A percentile compares a stretch with the other conserved stretches of the same genome.
These are phyloP conservation scores for Drosophila ironensis DNA, from an alignment of 1,140 invertebrate species.

Conservation along the genomic window DNA sequence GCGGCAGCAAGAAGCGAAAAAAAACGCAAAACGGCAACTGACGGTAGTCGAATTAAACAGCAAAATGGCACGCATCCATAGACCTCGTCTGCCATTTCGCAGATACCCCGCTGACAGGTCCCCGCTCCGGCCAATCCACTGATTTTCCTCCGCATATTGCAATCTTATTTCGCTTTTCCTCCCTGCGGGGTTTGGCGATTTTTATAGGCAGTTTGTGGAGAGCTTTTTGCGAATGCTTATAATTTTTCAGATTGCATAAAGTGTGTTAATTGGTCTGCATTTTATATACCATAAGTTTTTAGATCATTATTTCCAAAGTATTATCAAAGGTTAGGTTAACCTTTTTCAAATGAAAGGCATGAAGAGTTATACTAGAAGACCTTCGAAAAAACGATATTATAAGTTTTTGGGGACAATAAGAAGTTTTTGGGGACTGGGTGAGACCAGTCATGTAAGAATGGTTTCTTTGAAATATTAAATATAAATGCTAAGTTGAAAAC, in stretches of 20 bases:
- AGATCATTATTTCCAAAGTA: too few species aligned
- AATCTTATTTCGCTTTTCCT: slow-evolving; percentile 27
- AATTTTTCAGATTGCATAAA: neutral
- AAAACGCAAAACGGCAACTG: slow-evolving; percentile 38
- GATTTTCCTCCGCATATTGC: slow-evolving; percentile 33
- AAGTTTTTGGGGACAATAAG: too few species aligned
- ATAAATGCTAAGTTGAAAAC: too few species aligned
- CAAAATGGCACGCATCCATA: slow-evolving; percentile 77
- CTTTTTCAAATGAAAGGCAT: too few species aligned
- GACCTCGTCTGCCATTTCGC: slow-evolving; percentile 6
- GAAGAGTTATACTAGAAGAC: too few species aligned
- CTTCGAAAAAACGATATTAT: too few species aligned
- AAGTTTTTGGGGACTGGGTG: too few species aligned
- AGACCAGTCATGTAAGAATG: too few species aligned
- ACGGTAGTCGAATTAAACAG: slow-evolving; percentile 74
- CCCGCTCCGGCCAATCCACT: neutral
- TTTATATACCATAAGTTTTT: too few species aligned
- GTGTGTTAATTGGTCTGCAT: neutral
- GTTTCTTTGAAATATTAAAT: too few species aligned
- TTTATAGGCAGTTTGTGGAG: neutral
- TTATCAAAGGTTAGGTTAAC: too few species aligned
- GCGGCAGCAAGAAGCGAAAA: slow-evolving; percentile 18
- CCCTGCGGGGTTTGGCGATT: slow-evolving; percentile 7
- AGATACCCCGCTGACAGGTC: neutral
- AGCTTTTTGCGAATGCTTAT: too few species aligned